Evolutionary conservation across 2,888 invertebrate genomes (phyloP).

Genomic region (Apodemia mormo): DNA sequence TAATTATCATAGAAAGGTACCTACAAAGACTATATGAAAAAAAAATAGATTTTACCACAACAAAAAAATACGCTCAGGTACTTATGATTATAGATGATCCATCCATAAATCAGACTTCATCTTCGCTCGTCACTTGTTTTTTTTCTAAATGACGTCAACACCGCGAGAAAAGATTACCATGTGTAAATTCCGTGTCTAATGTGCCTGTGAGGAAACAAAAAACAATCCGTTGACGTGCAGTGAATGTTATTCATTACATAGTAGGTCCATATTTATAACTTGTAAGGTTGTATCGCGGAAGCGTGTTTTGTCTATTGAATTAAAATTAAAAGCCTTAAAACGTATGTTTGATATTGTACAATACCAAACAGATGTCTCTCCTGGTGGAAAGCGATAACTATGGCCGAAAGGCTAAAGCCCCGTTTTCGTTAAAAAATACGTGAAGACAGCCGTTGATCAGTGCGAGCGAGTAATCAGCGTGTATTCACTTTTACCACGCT

Average conservation of each 20-base stretch:
- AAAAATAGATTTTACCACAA: no score
- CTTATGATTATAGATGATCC: not conserved
- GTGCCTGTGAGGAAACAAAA: not conserved
- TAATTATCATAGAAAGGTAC: no score
- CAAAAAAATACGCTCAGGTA: not conserved
- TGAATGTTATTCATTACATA: not conserved
- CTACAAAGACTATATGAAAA: no score
- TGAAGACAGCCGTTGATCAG: no score
- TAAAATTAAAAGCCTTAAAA: not conserved
- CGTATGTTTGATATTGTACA: not conserved
- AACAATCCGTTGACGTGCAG: constrained; percentile 1
- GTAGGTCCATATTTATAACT: not conserved
- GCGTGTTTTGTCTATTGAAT: constrained; percentile 6
- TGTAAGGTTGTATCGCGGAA: constrained; percentile 3
- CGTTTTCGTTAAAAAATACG: no score
- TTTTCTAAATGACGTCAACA: not conserved
- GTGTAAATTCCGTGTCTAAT: not conserved
- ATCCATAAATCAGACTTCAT: not conserved
- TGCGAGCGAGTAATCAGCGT: no score
- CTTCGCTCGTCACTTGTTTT: not conserved
- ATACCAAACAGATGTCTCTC: no score
- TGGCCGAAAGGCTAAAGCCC: no score
- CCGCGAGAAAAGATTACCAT: constrained; percentile 1
- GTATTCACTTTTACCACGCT: no score
- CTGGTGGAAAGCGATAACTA: no score